phyloP scores from a whole-genome alignment of 1,140 invertebrate species.

The Ceratitis capitata region DNA sequence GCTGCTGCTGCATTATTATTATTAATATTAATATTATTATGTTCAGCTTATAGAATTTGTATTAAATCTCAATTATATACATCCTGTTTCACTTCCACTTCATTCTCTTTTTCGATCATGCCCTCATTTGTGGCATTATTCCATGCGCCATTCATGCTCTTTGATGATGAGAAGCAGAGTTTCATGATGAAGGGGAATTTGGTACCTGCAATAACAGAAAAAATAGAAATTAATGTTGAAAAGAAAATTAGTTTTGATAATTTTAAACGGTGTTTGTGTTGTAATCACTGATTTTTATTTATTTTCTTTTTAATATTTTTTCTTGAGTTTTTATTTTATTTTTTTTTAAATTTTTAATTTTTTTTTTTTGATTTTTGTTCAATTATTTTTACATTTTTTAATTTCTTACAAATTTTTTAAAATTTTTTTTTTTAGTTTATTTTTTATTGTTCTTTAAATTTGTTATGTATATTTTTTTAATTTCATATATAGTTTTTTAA shows the following conservation, averaged over 20 bases:
- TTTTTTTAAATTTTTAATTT: no score
- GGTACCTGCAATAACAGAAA: constrained; percentile 75
- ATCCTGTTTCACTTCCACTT: constrained; percentile 56
- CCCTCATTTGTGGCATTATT: constrained; percentile 64
- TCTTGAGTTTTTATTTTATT: no score
- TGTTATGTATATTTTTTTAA: no score
- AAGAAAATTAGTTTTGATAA: not conserved
- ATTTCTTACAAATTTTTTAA: not conserved
- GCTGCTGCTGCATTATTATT: no score
- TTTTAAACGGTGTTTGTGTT: not conserved
- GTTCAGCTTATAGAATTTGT: constrained; percentile 62
- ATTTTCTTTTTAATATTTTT: not conserved
- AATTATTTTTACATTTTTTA: constrained; percentile 6
- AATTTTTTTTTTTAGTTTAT: no score
- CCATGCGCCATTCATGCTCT: constrained; percentile 72
- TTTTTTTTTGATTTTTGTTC: not conserved
- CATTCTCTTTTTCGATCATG: constrained; percentile 65
- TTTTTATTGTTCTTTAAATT: no score
- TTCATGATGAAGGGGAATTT: constrained; percentile 98
- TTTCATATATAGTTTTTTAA: no score
- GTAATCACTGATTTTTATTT: not conserved
- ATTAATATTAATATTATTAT: no score
- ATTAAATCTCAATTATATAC: constrained; percentile 64
- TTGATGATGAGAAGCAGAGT: constrained; percentile 90
- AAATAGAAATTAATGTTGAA: no score